Evolutionary conservation across 1,140 invertebrate genomes (phyloP), one percentile per base, ranked within the genome.

Genomic region (Brevipalpus yothersi): DNA sequence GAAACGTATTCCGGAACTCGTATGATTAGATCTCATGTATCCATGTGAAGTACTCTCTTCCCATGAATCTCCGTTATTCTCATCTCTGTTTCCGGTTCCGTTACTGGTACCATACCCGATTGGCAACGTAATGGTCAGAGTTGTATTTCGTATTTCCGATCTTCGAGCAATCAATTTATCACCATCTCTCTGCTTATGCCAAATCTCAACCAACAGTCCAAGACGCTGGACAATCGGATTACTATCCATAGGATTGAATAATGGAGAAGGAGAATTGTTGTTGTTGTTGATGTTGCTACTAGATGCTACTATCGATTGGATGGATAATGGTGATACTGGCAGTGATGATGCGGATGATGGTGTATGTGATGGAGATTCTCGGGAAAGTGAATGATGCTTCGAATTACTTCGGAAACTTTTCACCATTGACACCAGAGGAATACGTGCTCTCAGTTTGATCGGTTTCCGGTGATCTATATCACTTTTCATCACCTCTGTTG

Each of bases 141-240:
- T 62, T n/a, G 60, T 53, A 53, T 56, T 58, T 15, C 47, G 49
- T 17, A 49, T 17, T 15, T 61, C 41, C 31, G 60, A 21, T 15
- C 60, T 53, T 17, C 61, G 31, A 19, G 61, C 41, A 51, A 62
- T 60, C 19, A 62, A 47, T 13, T 58, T 51, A 54, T 62, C 45
- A 31, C n/a, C 31, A 43, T 31, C 47, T 17, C 23, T 17, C 41
- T 54, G 39, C 21, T 61, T 61, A 39, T 58, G 61, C 61, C 61
- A 62, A 11, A 62, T 47, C 42, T 62, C 61, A 40, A 62, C 58
- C 12, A 62, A 42, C 53, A 62, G 11, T 7, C 54, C 9, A 43
- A 58, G 40, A 17, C 43, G 41, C 43, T 58, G 56, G 8, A 13
- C 15, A n/a, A 41, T n/a, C 10, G 40, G 53, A 55, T 40, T 55